These are phyloP conservation scores for Dasyprocta punctata DNA, from an alignment of 2,113 vertebrate species.

Conservation along the genomic window DNA sequence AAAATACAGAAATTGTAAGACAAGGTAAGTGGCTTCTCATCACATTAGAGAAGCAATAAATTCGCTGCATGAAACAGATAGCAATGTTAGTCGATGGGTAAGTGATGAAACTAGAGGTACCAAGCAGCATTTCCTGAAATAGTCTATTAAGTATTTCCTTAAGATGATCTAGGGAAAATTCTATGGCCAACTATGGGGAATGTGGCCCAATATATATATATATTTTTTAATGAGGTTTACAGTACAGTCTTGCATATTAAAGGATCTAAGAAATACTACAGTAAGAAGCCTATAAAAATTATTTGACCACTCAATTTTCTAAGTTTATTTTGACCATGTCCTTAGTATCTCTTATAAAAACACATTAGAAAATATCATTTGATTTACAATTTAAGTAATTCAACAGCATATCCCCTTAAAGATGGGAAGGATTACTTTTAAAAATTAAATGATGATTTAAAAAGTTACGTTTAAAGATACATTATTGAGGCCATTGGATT, in stretches of 20 bases:
- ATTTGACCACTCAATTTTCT: not conserved
- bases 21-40: not conserved
- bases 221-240: constrained; percentile 47
- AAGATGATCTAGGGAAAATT: constrained; percentile 32
- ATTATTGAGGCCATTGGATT: not conserved
- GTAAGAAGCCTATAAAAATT: constrained; percentile 13
- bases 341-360: not conserved
- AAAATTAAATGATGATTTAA: not conserved
- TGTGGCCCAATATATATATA: not conserved
- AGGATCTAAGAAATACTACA: not conserved
- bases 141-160: constrained; percentile 35
- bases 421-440: not conserved
- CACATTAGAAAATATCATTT: not conserved
- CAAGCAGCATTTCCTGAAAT: constrained; percentile 11
- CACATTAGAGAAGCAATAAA: not conserved
- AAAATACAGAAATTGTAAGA: constrained; percentile 6
- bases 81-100: not conserved
- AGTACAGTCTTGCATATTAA: constrained; percentile 5
- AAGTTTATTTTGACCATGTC: not conserved
- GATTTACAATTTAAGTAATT: constrained; percentile 39
- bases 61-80: not conserved
- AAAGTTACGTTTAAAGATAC: not conserved
- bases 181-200: constrained; percentile 38
- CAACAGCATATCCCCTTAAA: not conserved
- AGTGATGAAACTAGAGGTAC: not conserved